Percentiles rank a stretch among this genome's conserved stretches.
phyloP scores from a whole-genome alignment of 1,140 invertebrate genomes.

The Drosophila ficusphila region DNA sequence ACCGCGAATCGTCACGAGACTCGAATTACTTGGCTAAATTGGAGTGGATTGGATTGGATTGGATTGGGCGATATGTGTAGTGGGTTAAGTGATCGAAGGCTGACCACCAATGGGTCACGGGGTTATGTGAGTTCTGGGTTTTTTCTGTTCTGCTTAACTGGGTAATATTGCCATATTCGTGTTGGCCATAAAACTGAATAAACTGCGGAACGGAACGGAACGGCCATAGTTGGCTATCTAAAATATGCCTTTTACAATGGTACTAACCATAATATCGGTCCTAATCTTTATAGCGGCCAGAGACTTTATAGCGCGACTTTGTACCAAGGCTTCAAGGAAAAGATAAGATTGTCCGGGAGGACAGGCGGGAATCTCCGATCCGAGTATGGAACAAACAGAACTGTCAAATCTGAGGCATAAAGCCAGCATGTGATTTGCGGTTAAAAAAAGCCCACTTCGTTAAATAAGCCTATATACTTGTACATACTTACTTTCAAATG shows the following conservation, averaged over 20 bases:
- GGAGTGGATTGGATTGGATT: conserved; percentile 19
- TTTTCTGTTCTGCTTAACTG: conserved; percentile 1
- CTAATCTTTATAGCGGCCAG: conserved; percentile 64
- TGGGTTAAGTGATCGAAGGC: conserved; percentile 25
- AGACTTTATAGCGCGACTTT: conserved; percentile 67
- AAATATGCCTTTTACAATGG: conserved; percentile 72
- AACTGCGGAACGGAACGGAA: conserved; percentile 32
- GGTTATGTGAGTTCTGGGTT: conserved; percentile 40
- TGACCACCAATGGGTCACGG: conserved; percentile 32
- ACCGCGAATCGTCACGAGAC: conserved; percentile 35
- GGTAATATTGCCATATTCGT: conserved; percentile 48
- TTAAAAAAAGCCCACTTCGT: neutral
- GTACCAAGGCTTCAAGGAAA: conserved; percentile 43
- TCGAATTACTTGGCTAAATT: conserved; percentile 21
- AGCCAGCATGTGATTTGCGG: conserved; percentile 36
- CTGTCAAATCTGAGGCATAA: conserved; percentile 20
- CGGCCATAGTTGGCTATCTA: conserved; percentile 58
- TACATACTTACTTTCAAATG: neutral
- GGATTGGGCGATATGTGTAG: neutral
- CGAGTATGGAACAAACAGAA: neutral
- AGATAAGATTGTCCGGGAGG: conserved; percentile 61
- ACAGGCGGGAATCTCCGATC: conserved; percentile 26
- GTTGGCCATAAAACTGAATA: conserved; percentile 39
- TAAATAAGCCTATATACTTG: neutral
- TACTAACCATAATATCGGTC: conserved; percentile 69